These are phyloP conservation scores for Lophochroa leadbeateri DNA, from an alignment of 2,113 vertebrate genomes.

Conservation along the genomic window DNA sequence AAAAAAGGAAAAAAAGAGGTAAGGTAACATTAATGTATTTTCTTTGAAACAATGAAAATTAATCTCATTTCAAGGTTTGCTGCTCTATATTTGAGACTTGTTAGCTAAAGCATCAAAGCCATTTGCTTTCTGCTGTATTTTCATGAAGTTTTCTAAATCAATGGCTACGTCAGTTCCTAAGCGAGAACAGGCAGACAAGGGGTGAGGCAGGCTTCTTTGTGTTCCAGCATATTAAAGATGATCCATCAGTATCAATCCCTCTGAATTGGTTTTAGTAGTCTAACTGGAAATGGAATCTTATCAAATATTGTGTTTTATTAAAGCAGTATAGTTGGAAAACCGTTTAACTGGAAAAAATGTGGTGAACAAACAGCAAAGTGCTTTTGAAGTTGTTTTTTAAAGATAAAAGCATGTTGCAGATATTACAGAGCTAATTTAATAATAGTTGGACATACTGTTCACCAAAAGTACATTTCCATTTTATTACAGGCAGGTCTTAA, in stretches of 20 bases:
- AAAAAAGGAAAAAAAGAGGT: constrained; percentile 93
- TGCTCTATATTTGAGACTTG: background rate
- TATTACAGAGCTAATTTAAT: background rate
- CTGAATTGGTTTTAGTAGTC: background rate
- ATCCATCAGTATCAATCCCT: background rate
- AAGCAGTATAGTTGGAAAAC: background rate
- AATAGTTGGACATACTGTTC: background rate
- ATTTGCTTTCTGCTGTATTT: background rate
- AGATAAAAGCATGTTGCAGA: background rate
- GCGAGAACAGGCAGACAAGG: background rate
- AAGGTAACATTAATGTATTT: background rate
- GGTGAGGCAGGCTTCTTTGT: background rate
- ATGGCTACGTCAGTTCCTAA: background rate
- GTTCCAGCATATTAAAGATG: background rate
- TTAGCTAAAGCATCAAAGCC: background rate
- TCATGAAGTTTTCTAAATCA: background rate
- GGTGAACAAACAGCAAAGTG: background rate
- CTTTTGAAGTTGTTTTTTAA: background rate
- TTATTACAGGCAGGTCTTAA: background rate
- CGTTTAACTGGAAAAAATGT: background rate
- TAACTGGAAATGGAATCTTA: background rate
- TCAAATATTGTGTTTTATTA: background rate
- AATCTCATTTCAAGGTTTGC: background rate
- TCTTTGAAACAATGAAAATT: background rate
- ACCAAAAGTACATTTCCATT: background rate